Evolutionary conservation across 2,113 vertebrate genomes (phyloP), one percentile per base, ranked within the genome.

Genomic region (Polypterus senegalus): DNA sequence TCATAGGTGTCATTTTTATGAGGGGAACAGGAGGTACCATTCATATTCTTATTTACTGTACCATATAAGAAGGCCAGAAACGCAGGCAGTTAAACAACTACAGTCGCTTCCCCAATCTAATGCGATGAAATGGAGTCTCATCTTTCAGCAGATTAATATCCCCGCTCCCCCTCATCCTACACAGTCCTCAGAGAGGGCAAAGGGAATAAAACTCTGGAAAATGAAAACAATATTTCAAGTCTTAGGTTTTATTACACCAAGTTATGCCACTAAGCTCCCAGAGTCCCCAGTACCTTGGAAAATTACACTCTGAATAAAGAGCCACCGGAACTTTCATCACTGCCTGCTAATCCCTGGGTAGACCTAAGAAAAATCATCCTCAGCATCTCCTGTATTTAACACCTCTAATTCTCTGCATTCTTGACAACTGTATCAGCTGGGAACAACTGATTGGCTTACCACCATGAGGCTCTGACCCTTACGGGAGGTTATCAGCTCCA

Each of bases 201-300:
- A 80, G 61, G 67, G 63, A 74, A 78, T 82, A 66, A 74, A 76
- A 59, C 76, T 71, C 61, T 71, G 74, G 65, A 78, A 87, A 79
- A 70, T 65, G 68, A 64, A 81, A 68, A 69, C 73, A 74, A 79
- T 77, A 78, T 74, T 83, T 85, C 68, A 81, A 27, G 65, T 70
- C 61, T 67, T 68, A 71, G 74, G 67, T 81, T 67, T 84, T 77
- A 85, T 83, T 79, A 76, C 75, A 77, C 63, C 74, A 52, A 74
- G 74, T 77, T 84, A 74, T 63, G 5, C 66, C 75, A 71, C 70
- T 75, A 85, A 85, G 77, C 67, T 72, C 61, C 69, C 64, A 8
- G 9, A 64, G 66, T 79, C 67, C 76, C 75, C 1, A 70, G 72
- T 78, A 76, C 69, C 78, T 69, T 27, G 73, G 74, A 79, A 68